These are phyloP conservation scores for Cebidichthys violaceus DNA, from an alignment of 2,113 vertebrate genomes.

Conservation along the genomic window DNA sequence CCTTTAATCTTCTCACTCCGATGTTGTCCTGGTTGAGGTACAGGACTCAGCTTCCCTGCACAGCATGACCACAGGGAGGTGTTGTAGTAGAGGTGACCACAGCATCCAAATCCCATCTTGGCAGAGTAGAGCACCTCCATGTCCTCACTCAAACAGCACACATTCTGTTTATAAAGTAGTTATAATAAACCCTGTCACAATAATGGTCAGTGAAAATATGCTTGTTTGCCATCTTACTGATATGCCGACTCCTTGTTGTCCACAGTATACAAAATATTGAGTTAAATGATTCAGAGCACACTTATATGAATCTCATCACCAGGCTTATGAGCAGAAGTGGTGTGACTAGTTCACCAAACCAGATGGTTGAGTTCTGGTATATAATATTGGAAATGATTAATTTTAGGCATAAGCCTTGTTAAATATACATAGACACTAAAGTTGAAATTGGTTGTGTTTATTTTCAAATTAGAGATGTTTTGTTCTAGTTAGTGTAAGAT, in stretches of 20 bases:
- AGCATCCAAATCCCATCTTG: conserved; percentile 39
- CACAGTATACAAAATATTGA: background rate
- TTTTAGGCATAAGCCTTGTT: background rate
- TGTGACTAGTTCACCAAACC: background rate
- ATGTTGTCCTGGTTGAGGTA: background rate
- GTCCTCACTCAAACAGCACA: conserved; percentile 55
- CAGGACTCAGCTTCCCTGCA: background rate
- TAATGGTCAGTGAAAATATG: background rate
- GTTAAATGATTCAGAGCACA: background rate
- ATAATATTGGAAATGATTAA: background rate
- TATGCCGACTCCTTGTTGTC: background rate
- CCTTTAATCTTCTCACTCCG: background rate
- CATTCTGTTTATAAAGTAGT: background rate
- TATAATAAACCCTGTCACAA: background rate
- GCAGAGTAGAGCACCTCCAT: conserved; percentile 28
- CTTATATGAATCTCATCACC: background rate
- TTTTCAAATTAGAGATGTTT: background rate
- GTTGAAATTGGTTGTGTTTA: background rate
- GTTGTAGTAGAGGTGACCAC: conserved; percentile 61
- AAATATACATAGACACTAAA: background rate
- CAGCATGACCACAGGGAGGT: conserved; percentile 60
- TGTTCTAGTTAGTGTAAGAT: background rate
- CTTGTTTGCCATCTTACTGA: background rate
- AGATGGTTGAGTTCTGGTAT: background rate
- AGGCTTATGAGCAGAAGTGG: background rate